A percentile compares a stretch with the other conserved stretches of the same genome.
Conservation (phyloP, 2,888 invertebrate genomes). For the Kuschelorhynchus macadamiae region DNA sequence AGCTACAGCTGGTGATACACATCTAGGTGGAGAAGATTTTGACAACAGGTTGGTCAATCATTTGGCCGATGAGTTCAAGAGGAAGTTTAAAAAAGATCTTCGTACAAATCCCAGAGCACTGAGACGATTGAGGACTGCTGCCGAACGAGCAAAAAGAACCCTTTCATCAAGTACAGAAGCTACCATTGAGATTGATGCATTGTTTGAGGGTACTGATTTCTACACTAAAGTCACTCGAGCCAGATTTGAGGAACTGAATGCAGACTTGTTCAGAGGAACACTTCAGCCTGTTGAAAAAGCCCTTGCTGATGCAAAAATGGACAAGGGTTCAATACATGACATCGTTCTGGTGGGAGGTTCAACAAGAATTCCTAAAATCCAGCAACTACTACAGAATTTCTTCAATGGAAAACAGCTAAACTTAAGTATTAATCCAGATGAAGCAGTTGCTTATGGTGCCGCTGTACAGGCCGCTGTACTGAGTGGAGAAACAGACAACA, state of each 20-base stretch:
- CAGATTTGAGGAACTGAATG: slow-evolving; percentile 82
- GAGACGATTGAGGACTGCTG: slow-evolving; percentile 80
- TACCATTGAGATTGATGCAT: slow-evolving; percentile 81
- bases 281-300: slow-evolving; percentile 81
- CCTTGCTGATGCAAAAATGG: slow-evolving; percentile 80
- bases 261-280: slow-evolving; percentile 78
- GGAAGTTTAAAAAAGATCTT: too few species aligned
- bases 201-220: slow-evolving; percentile 81
- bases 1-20: slow-evolving; percentile 88
- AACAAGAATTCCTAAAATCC: slow-evolving; percentile 85
- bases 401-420: slow-evolving; percentile 74
- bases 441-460: slow-evolving; percentile 67
- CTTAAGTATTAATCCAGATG: slow-evolving; percentile 65
- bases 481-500: slow-evolving; percentile 72
- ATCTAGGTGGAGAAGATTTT: slow-evolving; percentile 83
- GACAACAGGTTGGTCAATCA: slow-evolving; percentile 73
- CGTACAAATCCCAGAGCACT: slow-evolving; percentile 74
- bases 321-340: too few species aligned
- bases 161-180: slow-evolving; percentile 82
- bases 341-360: slow-evolving; percentile 89
- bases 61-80: slow-evolving; percentile 77
- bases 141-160: slow-evolving; percentile 78
- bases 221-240: slow-evolving; percentile 82
- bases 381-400: slow-evolving; percentile 80
- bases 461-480: slow-evolving; percentile 65